These are phyloP conservation scores for Cloeon dipterum DNA, from an alignment of 2,888 invertebrate species.

Conservation along the genomic window DNA sequence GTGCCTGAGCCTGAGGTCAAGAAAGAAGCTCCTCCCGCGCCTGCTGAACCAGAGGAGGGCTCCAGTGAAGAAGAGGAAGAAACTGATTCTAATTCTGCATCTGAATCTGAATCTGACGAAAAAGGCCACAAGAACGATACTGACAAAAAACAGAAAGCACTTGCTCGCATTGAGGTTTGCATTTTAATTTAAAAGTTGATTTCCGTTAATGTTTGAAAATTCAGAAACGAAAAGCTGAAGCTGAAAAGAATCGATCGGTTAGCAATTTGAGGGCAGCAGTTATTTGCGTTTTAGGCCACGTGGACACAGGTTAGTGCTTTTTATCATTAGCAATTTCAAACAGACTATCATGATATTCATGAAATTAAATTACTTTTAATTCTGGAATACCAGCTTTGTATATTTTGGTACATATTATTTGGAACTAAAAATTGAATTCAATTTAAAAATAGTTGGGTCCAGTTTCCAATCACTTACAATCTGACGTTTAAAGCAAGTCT, in stretches of 20 bases:
- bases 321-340: too few species aligned
- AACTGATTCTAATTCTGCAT: constrained; percentile 17
- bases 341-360: too few species aligned
- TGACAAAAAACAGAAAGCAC: constrained; percentile 44
- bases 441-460: neutral
- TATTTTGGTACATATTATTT: neutral
- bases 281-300: constrained; percentile 95
- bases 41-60: constrained; percentile 17
- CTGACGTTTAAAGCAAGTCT: neutral
- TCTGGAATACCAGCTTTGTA: neutral
- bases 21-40: constrained; percentile 15
- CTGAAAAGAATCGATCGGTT: constrained; percentile 37
- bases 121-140: constrained; percentile 49
- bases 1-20: constrained; percentile 10
- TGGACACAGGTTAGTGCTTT: constrained; percentile 59
- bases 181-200: neutral
- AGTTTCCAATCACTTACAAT: neutral
- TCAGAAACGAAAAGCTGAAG: constrained; percentile 38
- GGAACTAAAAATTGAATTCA: too few species aligned
- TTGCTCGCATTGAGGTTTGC: constrained; percentile 42
- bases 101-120: constrained; percentile 23
- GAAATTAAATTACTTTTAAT: neutral
- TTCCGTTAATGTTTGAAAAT: constrained; percentile 16
- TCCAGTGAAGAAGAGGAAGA: constrained; percentile 18
- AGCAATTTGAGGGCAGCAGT: constrained; percentile 79